Evolutionary conservation across 2,113 vertebrate species (phyloP).

Genomic region (Eptatretus burgeri): DNA sequence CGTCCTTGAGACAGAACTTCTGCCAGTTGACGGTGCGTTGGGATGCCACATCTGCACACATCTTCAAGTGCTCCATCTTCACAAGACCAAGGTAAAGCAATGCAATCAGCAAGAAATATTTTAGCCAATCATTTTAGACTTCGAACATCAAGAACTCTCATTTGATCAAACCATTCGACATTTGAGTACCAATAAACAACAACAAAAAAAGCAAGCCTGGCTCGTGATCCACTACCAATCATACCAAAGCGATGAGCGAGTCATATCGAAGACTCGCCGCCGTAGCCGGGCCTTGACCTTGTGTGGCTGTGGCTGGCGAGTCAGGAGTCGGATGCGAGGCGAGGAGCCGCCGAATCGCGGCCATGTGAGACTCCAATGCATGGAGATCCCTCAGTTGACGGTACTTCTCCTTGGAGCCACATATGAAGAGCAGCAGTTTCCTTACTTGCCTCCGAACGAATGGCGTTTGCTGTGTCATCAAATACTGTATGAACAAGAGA

Average conservation of each 20-base stretch:
- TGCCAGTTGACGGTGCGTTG: constrained; percentile 93
- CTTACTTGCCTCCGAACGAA: constrained; percentile 86
- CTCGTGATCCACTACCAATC: constrained; percentile 10
- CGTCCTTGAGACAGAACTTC: constrained; percentile 95
- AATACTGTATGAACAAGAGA: constrained; percentile 25
- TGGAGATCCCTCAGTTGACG: constrained; percentile 78
- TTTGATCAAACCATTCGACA: too few species aligned
- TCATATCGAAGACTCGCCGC: constrained; percentile 39
- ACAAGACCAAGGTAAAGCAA: too few species aligned
- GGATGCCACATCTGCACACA: constrained; percentile 84
- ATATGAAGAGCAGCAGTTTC: constrained; percentile 86
- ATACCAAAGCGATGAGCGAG: constrained; percentile 69
- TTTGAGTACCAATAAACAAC: too few species aligned
- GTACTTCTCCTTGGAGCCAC: constrained; percentile 92
- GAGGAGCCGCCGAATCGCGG: constrained; percentile 70
- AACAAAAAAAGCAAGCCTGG: not conserved
- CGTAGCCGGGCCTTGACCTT: constrained; percentile 53
- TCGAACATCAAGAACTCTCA: too few species aligned
- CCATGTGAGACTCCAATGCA: constrained; percentile 64
- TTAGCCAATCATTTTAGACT: too few species aligned
- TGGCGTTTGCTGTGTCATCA: constrained; percentile 95
- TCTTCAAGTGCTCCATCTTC: constrained; percentile 92
- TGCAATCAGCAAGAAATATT: too few species aligned
- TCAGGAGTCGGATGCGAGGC: constrained; percentile 11
- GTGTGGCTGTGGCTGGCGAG: constrained; percentile 47